Base-by-base conservation (phyloP, 2,113 vertebrate genomes). In the Clarias gariepinus region DNA sequence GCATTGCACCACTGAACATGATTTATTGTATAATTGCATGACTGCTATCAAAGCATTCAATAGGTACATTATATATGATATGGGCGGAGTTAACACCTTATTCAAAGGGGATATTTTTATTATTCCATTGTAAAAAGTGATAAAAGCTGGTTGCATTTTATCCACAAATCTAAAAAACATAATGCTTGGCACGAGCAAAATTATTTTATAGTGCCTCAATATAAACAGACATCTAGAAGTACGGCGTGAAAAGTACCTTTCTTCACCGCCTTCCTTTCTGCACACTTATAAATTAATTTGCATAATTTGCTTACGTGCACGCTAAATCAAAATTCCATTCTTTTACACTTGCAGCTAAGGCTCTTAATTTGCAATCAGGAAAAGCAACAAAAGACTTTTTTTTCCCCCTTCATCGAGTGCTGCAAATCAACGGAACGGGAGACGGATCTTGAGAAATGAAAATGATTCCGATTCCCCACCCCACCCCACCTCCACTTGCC, bases 371-470 rank as follows among this genome's bases (percentile, higher is more conserved):
- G 93, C 92, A 95, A 95, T 95, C 95, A 96, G 89, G 94, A 94
- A 95, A 96, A 93, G 87, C 94, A 95, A 96, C 93, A 95, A 95
- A 95, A 94, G 95, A 96, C 95, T 96, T 95, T 95, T 95, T 60
- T 19, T 16, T 8, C 18, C 33, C 33, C 13, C 30, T 80, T 33
- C 58, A 95, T 96, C 93, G 95, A 96, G 96, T 95, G 95, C 92
- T 94, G 95, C 94, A 96, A 96, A 97, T 96, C 96, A 96, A 95
- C 94, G 95, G 96, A 95, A 96, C 95, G 95, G 95, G 95, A 95
- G 96, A 96, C 94, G 94, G 96, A 97, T 96, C 95, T 96, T 96
- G 88, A 86, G 93, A 92, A 95, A 96, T 95, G 95, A 94, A 94
- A 95, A 95, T 95, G 95, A 96, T 96, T 96, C 93, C 93, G 94